phyloP scores from a whole-genome alignment of 2,113 vertebrate genomes.

The Siphamia tubifer region DNA sequence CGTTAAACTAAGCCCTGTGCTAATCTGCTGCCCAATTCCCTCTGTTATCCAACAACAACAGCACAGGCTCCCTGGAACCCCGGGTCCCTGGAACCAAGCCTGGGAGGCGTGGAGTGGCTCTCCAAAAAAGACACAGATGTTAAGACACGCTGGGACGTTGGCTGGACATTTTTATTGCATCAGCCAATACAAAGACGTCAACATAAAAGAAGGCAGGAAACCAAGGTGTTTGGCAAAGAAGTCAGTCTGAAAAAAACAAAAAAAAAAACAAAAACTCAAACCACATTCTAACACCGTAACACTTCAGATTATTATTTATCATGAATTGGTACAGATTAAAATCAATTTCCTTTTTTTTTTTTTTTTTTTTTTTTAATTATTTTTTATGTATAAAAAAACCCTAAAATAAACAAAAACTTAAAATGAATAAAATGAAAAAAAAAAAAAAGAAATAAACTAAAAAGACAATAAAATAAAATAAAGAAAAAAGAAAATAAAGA shows the following conservation, averaged over 20 bases:
- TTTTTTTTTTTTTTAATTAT: too few relatives aligned
- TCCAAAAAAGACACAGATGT: conserved; percentile 56
- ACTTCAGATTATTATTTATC: conserved; percentile 34
- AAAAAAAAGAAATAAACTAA: too few relatives aligned
- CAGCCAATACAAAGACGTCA: conserved; percentile 65
- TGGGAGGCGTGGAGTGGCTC: conserved; percentile 5
- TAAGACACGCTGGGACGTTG: conserved; percentile 33
- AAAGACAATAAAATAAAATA: too few relatives aligned
- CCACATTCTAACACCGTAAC: conserved; percentile 48
- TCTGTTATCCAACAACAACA: conserved; percentile 56
- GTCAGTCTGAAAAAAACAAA: conserved; percentile 48
- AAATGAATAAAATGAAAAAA: too few relatives aligned
- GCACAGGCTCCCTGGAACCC: conserved; percentile 31
- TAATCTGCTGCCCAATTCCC: conserved; percentile 68
- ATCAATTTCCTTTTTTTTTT: too few relatives aligned
- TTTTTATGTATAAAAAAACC: too few relatives aligned
- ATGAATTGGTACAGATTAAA: conserved; percentile 38
- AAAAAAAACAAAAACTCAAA: conserved; percentile 40
- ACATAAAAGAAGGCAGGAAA: conserved; percentile 19
- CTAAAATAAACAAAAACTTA: too few relatives aligned
- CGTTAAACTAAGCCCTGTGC: conserved; percentile 50
- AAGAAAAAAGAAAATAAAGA: too few relatives aligned
- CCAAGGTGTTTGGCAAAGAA: conserved; percentile 31
- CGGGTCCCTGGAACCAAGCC: conserved; percentile 38
- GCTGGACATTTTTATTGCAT: conserved; percentile 66